Percentiles rank a stretch among this genome's conserved stretches.
phyloP scores from a whole-genome alignment of 2,113 vertebrate species.

The Coracopsis vasa region DNA sequence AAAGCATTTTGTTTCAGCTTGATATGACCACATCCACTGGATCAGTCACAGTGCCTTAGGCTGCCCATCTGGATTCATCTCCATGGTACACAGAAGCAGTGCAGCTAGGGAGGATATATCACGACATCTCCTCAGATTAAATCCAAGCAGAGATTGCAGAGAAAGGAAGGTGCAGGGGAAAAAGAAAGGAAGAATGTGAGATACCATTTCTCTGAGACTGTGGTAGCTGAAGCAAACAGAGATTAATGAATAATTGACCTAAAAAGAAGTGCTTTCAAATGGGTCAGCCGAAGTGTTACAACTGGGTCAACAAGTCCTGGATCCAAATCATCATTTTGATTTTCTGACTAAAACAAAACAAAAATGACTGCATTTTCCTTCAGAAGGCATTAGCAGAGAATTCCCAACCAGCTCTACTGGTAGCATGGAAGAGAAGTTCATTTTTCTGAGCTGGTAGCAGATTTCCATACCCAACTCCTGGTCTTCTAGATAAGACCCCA shows the following conservation, averaged over 20 bases:
- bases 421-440: neutral
- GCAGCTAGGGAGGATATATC: neutral
- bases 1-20: neutral
- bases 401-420: neutral
- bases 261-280: neutral
- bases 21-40: neutral
- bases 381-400: neutral
- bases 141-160: neutral
- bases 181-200: neutral
- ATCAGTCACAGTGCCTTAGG: neutral
- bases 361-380: neutral
- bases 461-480: neutral
- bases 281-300: neutral
- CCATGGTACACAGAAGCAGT: neutral
- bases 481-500: neutral
- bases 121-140: neutral
- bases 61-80: neutral
- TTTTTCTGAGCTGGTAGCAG: neutral
- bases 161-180: neutral
- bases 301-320: neutral
- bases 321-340: neutral
- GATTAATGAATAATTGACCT: constrained; percentile 16
- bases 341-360: neutral
- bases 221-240: neutral
- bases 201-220: neutral